Conservation (phyloP, 2,888 invertebrate genomes). For the Ernsta delagoae region DNA sequence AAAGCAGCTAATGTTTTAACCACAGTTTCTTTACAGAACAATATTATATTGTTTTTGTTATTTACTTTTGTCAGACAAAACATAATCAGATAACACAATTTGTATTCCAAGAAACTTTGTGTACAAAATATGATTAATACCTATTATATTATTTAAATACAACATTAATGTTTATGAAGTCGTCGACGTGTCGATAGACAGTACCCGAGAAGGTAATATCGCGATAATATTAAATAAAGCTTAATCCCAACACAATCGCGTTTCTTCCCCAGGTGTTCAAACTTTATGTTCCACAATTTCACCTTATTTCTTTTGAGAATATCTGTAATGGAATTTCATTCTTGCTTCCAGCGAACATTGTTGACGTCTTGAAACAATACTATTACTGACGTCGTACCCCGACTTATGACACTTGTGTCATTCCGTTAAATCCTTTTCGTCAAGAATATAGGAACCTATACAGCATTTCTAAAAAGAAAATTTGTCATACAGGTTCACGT, state of each 20-base stretch:
- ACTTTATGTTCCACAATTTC: constrained; percentile 42
- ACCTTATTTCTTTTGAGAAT: constrained; percentile 40
- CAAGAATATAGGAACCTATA: constrained; percentile 18
- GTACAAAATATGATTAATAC: no score
- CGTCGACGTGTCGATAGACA: no score
- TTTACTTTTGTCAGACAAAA: no score
- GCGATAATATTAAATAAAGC: no score
- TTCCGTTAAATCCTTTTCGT: constrained; percentile 23
- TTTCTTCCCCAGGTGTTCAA: constrained; percentile 42
- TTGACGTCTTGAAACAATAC: constrained; percentile 36
- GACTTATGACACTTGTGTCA: constrained; percentile 29
- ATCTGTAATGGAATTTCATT: constrained; percentile 42
- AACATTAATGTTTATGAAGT: no score
- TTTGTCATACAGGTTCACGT: no score
- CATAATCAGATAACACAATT: no score
- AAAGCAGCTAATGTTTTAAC: constrained; percentile 18
- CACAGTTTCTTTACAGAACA: background rate
- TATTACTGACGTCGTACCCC: constrained; percentile 22
- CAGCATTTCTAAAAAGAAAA: no score
- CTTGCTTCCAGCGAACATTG: constrained; percentile 32
- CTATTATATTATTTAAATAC: no score
- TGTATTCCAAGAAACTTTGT: no score
- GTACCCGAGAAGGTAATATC: no score
- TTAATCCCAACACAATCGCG: constrained; percentile 42
- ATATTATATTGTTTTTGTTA: constrained; percentile 2